Percentiles rank a stretch among this genome's conserved stretches.
These are phyloP conservation scores for Yponomeuta cagnagella DNA, from an alignment of 2,888 invertebrate genomes.

Conservation along the genomic window DNA sequence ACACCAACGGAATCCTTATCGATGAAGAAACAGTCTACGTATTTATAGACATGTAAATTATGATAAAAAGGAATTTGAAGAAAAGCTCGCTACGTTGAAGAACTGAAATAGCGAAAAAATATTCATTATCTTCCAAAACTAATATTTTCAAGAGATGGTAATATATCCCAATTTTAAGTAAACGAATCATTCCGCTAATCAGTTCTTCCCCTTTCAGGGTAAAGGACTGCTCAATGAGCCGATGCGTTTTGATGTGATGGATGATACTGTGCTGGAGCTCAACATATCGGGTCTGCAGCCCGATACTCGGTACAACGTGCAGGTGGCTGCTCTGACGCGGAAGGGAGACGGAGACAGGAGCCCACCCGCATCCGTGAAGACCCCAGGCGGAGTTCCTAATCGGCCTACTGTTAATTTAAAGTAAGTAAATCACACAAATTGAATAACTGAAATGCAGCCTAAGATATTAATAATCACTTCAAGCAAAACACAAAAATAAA, in stretches of 20 bases:
- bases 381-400: slow-evolving; percentile 95
- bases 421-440: slow-evolving; percentile 57
- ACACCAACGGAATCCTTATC: too few species aligned
- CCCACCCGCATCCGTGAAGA: slow-evolving; percentile 87
- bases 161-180: too few species aligned
- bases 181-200: not conserved
- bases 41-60: too few species aligned
- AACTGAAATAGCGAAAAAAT: too few species aligned
- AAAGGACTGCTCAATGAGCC: slow-evolving; percentile 90
- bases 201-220: slow-evolving; percentile 60
- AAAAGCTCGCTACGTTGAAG: too few species aligned
- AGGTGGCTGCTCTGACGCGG: slow-evolving; percentile 96
- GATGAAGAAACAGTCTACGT: too few species aligned
- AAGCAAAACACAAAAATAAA: not conserved
- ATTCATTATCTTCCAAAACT: too few species aligned
- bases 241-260: slow-evolving; percentile 89
- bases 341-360: slow-evolving; percentile 98
- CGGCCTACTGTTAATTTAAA: slow-evolving; percentile 87
- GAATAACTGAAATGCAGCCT: too few species aligned
- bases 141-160: too few species aligned
- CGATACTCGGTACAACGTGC: slow-evolving; percentile 94
- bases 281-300: slow-evolving; percentile 95
- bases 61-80: too few species aligned
- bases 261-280: slow-evolving; percentile 84
- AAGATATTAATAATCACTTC: too few species aligned